These are phyloP conservation scores for Synanthedon vespiformis DNA, from an alignment of 2,888 invertebrate species.

Conservation along the genomic window DNA sequence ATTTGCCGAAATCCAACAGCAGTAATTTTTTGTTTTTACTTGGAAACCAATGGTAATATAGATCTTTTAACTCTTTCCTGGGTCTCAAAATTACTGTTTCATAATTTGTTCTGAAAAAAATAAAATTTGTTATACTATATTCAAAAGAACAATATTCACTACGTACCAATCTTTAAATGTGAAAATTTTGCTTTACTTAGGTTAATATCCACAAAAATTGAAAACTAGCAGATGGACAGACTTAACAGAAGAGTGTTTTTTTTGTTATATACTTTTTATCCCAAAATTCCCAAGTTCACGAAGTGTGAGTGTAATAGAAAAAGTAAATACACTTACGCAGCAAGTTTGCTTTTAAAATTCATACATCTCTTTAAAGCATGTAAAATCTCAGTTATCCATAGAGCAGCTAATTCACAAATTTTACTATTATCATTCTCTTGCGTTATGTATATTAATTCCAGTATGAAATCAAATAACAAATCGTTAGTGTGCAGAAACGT, in stretches of 20 bases:
- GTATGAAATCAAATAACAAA: conserved; percentile 54
- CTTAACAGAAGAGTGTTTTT: no score
- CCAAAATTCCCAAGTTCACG: no score
- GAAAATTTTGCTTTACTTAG: no score
- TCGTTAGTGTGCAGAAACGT: conserved; percentile 62
- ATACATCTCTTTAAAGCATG: conserved; percentile 48
- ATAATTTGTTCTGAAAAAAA: conserved; percentile 27
- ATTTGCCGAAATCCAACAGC: conserved; percentile 40
- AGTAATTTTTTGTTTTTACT: conserved; percentile 33
- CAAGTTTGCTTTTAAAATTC: conserved; percentile 28
- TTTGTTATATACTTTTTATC: no score
- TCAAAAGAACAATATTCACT: no score
- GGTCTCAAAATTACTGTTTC: conserved; percentile 21
- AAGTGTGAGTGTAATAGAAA: no score
- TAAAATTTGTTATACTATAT: not conserved
- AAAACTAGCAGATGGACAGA: no score
- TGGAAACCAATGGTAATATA: conserved; percentile 53
- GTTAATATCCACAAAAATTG: no score
- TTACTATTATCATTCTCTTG: conserved; percentile 27
- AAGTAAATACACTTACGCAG: conserved; percentile 25
- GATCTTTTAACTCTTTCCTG: conserved; percentile 33
- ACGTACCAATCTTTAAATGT: no score
- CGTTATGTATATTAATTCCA: conserved; percentile 50
- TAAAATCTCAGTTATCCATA: conserved; percentile 66
- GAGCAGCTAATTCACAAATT: conserved; percentile 47